Conservation (phyloP, 2,797 vertebrate species). For the Lates japonicus region DNA sequence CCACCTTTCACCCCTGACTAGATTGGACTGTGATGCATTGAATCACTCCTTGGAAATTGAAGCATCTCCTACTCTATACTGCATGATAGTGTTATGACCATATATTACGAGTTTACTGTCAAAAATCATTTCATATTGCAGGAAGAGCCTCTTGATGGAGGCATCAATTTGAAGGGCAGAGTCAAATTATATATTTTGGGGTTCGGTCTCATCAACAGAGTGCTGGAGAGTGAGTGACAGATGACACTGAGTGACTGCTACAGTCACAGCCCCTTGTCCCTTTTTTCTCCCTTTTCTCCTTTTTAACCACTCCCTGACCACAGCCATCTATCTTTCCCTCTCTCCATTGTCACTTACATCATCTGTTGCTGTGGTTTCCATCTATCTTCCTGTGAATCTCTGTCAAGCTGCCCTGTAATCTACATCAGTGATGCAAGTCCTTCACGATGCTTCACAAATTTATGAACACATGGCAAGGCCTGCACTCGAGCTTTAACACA, state of each 20-base stretch:
- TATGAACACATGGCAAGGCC: not conserved
- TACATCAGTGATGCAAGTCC: slow-evolving; percentile 34
- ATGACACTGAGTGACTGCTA: slow-evolving; percentile 48
- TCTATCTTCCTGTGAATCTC: slow-evolving; percentile 53
- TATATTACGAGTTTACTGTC: too few relatives aligned
- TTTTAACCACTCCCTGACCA: slow-evolving; percentile 57
- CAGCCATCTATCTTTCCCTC: slow-evolving; percentile 48
- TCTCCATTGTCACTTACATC: slow-evolving; percentile 41
- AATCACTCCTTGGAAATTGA: slow-evolving; percentile 55
- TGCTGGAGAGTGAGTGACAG: slow-evolving; percentile 56
- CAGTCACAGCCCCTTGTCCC: slow-evolving; percentile 33
- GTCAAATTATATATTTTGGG: slow-evolving; percentile 61
- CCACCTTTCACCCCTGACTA: slow-evolving; percentile 53
- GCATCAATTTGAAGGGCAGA: slow-evolving; percentile 64
- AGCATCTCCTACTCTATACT: slow-evolving; percentile 10
- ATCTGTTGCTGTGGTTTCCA: slow-evolving; percentile 59
- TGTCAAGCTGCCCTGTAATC: slow-evolving; percentile 33
- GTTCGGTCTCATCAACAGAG: slow-evolving; percentile 32
- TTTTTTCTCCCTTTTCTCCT: slow-evolving; percentile 35
- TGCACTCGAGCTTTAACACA: too few relatives aligned
- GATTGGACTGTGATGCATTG: slow-evolving; percentile 53
- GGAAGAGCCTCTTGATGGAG: slow-evolving; percentile 25
- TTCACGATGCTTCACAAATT: slow-evolving; percentile 29
- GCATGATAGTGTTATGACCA: too few relatives aligned
- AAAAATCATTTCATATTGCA: slow-evolving; percentile 53